These are phyloP conservation scores for Eurytemora carolleeae DNA, from an alignment of 1,140 invertebrate species.

Conservation along the genomic window DNA sequence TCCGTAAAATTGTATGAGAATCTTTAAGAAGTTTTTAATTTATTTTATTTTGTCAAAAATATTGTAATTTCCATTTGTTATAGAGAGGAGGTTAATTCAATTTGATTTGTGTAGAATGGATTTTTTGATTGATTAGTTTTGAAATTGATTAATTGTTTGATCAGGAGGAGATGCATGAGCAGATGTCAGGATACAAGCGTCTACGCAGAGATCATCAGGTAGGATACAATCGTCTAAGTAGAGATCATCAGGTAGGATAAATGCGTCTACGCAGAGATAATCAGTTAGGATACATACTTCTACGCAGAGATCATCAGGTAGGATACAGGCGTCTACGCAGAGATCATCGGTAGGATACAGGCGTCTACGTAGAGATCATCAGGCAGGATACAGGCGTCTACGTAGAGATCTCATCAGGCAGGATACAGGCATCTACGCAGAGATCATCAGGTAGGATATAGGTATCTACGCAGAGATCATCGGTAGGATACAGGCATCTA, in stretches of 20 bases:
- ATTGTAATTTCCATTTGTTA: too few relatives aligned
- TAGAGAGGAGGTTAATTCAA: too few relatives aligned
- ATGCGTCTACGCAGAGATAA: conserved; percentile 93
- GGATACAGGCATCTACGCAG: conserved; percentile 94
- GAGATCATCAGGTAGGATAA: conserved; percentile 94
- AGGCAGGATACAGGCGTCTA: conserved; percentile 95
- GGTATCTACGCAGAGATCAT: conserved; percentile 63
- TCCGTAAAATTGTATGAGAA: too few relatives aligned
- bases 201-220: conserved; percentile 94
- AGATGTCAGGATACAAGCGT: conserved; percentile 96
- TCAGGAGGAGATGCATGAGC: conserved; percentile 97
- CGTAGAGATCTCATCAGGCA: conserved; percentile 31
- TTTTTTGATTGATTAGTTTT: too few relatives aligned
- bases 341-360: conserved; percentile 92
- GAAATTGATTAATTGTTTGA: too few relatives aligned
- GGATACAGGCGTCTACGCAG: conserved; percentile 94
- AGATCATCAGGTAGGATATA: conserved; percentile 92
- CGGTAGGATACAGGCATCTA: conserved; percentile 97
- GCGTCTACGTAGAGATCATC: conserved; percentile 70
- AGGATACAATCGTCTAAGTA: too few relatives aligned
- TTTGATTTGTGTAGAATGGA: too few relatives aligned
- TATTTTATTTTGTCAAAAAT: too few relatives aligned
- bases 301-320: conserved; percentile 79
- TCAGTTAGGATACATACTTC: too few relatives aligned
- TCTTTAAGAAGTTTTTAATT: too few relatives aligned